phyloP scores from a whole-genome alignment of 2,113 vertebrate species.

The Benitochromis conjunctus region DNA sequence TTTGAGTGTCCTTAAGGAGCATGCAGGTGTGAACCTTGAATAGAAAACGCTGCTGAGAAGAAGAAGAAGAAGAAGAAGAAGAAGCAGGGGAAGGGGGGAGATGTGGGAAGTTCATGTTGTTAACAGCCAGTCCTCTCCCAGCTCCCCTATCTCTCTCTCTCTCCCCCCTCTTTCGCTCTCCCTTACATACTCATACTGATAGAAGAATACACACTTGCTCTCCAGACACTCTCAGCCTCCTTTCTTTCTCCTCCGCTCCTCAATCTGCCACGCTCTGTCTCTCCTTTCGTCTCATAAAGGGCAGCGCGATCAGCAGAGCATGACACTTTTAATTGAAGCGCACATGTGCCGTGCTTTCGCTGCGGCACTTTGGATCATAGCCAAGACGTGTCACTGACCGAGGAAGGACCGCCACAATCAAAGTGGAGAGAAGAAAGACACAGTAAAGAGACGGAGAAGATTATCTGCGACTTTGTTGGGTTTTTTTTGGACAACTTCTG shows the following conservation, averaged over 20 bases:
- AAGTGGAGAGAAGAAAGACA: not conserved
- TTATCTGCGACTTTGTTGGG: not conserved
- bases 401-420: not conserved
- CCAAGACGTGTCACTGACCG: slow-evolving; percentile 43
- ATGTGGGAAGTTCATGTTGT: slow-evolving; percentile 34
- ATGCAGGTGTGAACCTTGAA: slow-evolving; percentile 55
- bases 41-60: slow-evolving; percentile 28
- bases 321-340: slow-evolving; percentile 64
- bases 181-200: slow-evolving; percentile 19
- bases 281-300: slow-evolving; percentile 35
- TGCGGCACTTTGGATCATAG: slow-evolving; percentile 40
- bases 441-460: not conserved
- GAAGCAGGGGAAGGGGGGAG: not conserved
- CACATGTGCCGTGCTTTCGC: slow-evolving; percentile 51
- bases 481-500: slow-evolving; percentile 26
- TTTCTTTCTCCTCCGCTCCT: not conserved
- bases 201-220: slow-evolving; percentile 46
- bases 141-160: not conserved
- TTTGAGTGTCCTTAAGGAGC: slow-evolving; percentile 36
- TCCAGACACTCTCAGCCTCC: slow-evolving; percentile 45
- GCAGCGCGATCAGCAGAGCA: slow-evolving; percentile 53
- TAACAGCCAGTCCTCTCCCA: slow-evolving; percentile 28
- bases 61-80: not conserved
- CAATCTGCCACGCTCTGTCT: slow-evolving; percentile 5
- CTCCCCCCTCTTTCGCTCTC: not conserved